Base-by-base conservation (phyloP, 2,797 vertebrate genomes). In the Sciurus vulgaris region DNA sequence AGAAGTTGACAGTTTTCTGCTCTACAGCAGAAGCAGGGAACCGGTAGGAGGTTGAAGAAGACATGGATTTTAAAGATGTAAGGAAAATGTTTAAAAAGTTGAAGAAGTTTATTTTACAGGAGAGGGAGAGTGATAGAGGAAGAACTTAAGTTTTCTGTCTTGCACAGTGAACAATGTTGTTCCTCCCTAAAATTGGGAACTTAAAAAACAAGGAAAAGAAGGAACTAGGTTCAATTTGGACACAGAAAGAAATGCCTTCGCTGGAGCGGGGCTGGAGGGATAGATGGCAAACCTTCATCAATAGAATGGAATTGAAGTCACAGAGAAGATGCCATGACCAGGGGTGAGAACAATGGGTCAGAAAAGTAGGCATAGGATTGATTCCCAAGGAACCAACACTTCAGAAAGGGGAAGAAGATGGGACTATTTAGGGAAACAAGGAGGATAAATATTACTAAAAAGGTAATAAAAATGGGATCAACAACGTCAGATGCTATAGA, bases 401-500 rank as follows among this genome's bases (percentile, higher is more conserved):
- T 82, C 83, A 77, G 54, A 89, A 88, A 86, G 54, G 35, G 61
- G 86, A 4, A 82, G 24, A 83, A 47, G 77, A 91, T 30, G 28
- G 90, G 88, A 93, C 24, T 78, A 49, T 51, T 44, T 69, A 73
- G 41, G 41, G 44, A 56, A 89, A 74, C 49, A 38, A 76, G 28
- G 47, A 61, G 41, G 12, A 54, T 73, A 96, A 92, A 73, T 5
- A 10, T 44, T 76, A 35, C 92, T 77, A 79, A 59, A 70, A 70
- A 67, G 4, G 10, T 11, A 91, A 86, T 20, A 24, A 69, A 84
- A 77, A 85, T 49, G 67, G 4, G 13, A 67, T 49, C 8, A n/a
- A 73, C 33, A 73, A 79, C 72, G 35, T 76, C 88, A 89, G 72
- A 86, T 67, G 70, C 20, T 88, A 70, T 49, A 82, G 35, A 81